Percentiles rank a stretch among this genome's conserved stretches.
phyloP scores from a whole-genome alignment of 1,140 invertebrate species.

The Drosophila novamexicana region DNA sequence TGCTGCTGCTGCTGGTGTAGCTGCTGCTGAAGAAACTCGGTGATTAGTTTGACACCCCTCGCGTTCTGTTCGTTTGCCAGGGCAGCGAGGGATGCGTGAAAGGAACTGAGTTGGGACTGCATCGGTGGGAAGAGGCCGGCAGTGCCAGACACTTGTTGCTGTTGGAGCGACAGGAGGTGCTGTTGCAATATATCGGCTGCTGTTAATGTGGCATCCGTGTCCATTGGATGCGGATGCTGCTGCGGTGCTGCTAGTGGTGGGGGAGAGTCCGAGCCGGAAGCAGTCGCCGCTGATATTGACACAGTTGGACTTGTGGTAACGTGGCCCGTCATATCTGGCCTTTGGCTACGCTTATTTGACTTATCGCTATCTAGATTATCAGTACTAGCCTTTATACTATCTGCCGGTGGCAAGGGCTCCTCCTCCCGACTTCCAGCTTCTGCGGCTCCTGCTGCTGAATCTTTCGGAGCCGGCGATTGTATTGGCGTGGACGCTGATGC shows the following conservation, averaged over 20 bases:
- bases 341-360: slow-evolving; percentile 48
- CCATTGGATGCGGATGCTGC: background rate
- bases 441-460: slow-evolving; percentile 56
- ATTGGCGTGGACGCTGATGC: slow-evolving; percentile 14
- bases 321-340: slow-evolving; percentile 20
- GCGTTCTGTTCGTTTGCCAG: slow-evolving; percentile 69
- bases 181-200: slow-evolving; percentile 67
- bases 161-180: slow-evolving; percentile 43
- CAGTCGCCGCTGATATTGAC: background rate
- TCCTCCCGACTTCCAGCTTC: slow-evolving; percentile 2
- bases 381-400: slow-evolving; percentile 80
- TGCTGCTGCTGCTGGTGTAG: slow-evolving; percentile 58
- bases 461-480: slow-evolving; percentile 62
- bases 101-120: slow-evolving; percentile 60
- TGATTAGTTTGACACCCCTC: slow-evolving; percentile 73
- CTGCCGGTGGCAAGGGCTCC: slow-evolving; percentile 60
- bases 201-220: slow-evolving; percentile 33
- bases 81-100: slow-evolving; percentile 72
- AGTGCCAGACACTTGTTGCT: slow-evolving; percentile 13
- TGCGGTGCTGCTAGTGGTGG: slow-evolving; percentile 8
- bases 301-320: slow-evolving; percentile 12
- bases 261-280: background rate
- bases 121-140: slow-evolving; percentile 43
- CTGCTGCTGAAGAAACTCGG: slow-evolving; percentile 78
- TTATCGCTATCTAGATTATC: slow-evolving; percentile 80